phyloP scores from a whole-genome alignment of 1,140 invertebrate species.

The Melanaphis sacchari region DNA sequence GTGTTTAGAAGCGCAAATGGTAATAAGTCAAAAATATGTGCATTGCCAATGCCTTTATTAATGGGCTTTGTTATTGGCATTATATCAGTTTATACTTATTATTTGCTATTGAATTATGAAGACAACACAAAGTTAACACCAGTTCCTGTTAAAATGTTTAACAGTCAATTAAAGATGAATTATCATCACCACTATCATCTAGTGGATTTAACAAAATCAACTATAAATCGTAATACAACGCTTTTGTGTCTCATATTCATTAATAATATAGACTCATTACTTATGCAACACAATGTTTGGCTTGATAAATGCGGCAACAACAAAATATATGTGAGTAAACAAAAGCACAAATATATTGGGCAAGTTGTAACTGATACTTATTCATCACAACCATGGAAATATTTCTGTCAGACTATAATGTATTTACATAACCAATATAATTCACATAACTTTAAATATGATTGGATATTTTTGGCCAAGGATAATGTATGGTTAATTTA shows the following conservation, averaged over 20 bases:
- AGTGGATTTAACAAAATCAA: neutral
- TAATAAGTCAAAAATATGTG: neutral
- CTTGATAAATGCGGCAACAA: neutral
- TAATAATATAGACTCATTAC: neutral
- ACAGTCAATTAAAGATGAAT: neutral
- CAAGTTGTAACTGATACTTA: conserved; percentile 13
- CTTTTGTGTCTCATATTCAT: conserved; percentile 28
- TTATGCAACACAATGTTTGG: conserved; percentile 33
- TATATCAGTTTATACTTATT: conserved; percentile 14
- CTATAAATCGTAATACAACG: neutral
- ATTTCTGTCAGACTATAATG: conserved; percentile 11
- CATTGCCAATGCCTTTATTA: neutral
- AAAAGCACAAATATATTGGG: neutral
- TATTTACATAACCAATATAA: neutral
- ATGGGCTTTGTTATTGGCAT: conserved; percentile 1
- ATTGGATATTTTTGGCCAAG: conserved; percentile 41
- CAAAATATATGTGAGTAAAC: neutral
- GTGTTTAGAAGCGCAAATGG: neutral
- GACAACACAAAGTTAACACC: neutral
- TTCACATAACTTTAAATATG: neutral
- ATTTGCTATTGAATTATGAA: conserved; percentile 4
- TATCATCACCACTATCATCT: neutral
- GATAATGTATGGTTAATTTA: conserved; percentile 41
- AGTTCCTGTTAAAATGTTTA: neutral
- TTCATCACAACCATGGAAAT: conserved; percentile 5